A percentile compares a stretch with the other conserved stretches of the same genome.
Conservation (phyloP, 2,797 vertebrate genomes). For the Tangara arthus region DNA sequence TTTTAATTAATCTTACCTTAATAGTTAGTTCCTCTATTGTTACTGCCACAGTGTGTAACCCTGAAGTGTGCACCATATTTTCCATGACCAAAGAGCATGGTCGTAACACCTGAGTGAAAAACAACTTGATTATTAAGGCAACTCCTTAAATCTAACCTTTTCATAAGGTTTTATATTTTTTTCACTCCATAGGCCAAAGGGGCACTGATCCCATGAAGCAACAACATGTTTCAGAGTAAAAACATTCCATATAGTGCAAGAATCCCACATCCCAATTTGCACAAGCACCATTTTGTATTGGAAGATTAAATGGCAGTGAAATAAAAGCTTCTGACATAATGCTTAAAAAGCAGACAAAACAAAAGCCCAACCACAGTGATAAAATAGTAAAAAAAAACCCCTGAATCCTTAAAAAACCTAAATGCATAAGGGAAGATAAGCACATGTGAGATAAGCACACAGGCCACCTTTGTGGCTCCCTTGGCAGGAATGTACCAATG, state of each 20-base stretch:
- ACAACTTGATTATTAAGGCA: not conserved
- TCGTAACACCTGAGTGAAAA: conserved; percentile 81
- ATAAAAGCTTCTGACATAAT: not conserved
- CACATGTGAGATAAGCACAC: accelerated
- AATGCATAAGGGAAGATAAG: not conserved
- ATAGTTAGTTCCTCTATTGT: conserved; percentile 86
- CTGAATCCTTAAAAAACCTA: not conserved
- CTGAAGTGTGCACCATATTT: conserved; percentile 74
- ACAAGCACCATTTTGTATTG: not conserved
- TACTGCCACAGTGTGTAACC: conserved; percentile 80
- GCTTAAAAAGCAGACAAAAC: not conserved
- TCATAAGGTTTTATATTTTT: not conserved
- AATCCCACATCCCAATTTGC: not conserved
- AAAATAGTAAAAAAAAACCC: accelerated
- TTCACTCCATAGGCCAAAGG: not conserved
- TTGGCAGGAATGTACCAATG: not conserved
- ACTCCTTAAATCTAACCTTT: not conserved
- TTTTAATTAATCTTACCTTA: conserved; percentile 80
- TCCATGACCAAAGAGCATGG: conserved; percentile 89
- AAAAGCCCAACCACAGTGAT: not conserved
- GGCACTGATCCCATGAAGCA: not conserved
- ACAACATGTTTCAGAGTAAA: not conserved
- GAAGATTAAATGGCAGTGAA: not conserved
- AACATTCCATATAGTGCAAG: not conserved
- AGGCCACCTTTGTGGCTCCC: not conserved